phyloP scores from a whole-genome alignment of 2,888 invertebrate genomes.

The Octonoba sinensis region DNA sequence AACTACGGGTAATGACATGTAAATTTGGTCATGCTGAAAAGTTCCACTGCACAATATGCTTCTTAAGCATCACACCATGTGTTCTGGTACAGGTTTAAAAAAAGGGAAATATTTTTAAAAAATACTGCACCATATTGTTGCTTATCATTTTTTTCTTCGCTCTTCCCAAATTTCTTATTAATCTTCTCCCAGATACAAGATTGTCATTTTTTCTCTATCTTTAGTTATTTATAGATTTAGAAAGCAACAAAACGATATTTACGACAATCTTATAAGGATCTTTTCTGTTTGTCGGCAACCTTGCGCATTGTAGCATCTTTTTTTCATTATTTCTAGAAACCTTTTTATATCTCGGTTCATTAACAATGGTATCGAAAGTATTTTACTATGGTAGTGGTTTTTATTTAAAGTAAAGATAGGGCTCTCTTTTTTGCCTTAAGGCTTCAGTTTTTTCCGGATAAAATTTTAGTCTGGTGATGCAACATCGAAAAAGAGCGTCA shows the following conservation, averaged over 20 bases:
- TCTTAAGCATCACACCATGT: no score
- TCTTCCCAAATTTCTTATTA: no score
- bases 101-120: no score
- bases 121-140: no score
- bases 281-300: slow-evolving; percentile 33
- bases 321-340: slow-evolving; percentile 5
- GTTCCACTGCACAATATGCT: slow-evolving; percentile 12
- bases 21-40: slow-evolving; percentile 29
- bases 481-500: background rate
- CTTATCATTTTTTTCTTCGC: no score
- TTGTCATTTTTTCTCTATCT: no score
- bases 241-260: no score
- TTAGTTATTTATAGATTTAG: no score
- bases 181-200: no score
- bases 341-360: slow-evolving; percentile 53
- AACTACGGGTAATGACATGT: slow-evolving; percentile 54
- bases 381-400: slow-evolving; percentile 52
- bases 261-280: slow-evolving; percentile 19
- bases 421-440: slow-evolving; percentile 27
- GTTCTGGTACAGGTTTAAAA: no score
- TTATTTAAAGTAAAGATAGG: slow-evolving; percentile 39
- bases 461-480: background rate
- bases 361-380: slow-evolving; percentile 60
- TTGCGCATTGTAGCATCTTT: slow-evolving; percentile 17
- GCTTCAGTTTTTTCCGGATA: slow-evolving; percentile 4